Evolutionary conservation across 2,797 vertebrate species (phyloP).

Genomic region (Pantherophis alleghaniensis): DNA sequence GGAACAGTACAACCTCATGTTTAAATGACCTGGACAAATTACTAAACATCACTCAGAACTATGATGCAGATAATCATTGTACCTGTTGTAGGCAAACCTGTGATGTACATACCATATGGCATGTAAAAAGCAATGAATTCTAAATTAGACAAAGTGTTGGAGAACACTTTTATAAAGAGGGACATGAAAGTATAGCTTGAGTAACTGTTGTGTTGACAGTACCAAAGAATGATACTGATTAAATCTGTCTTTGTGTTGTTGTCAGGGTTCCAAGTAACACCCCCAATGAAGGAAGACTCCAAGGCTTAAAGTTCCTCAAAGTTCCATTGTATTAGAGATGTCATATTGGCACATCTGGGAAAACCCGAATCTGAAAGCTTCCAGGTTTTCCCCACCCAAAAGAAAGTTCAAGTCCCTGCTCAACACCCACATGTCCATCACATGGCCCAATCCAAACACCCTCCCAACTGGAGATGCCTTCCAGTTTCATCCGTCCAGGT

Average conservation of each 20-base stretch:
- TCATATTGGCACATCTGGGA: no score
- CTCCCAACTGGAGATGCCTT: no score
- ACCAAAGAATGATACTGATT: neutral
- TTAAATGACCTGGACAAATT: neutral
- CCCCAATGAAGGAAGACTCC: no score
- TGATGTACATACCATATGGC: neutral
- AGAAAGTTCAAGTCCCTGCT: no score
- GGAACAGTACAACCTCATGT: neutral
- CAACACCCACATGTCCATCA: no score
- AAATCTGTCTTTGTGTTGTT: neutral
- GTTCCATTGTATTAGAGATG: no score
- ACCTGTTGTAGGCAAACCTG: neutral
- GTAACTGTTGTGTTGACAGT: neutral
- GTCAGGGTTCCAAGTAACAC: neutral
- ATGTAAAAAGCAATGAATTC: neutral
- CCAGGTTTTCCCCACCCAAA: no score
- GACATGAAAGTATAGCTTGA: neutral
- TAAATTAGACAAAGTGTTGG: neutral
- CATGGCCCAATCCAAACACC: no score
- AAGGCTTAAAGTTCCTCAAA: no score
- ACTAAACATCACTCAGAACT: neutral
- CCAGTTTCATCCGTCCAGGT: no score
- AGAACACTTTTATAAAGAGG: neutral
- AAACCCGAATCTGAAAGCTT: no score
- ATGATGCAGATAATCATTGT: neutral